These are phyloP conservation scores for Empidonax alnorum DNA, from an alignment of 2,113 vertebrate genomes.

Conservation along the genomic window DNA sequence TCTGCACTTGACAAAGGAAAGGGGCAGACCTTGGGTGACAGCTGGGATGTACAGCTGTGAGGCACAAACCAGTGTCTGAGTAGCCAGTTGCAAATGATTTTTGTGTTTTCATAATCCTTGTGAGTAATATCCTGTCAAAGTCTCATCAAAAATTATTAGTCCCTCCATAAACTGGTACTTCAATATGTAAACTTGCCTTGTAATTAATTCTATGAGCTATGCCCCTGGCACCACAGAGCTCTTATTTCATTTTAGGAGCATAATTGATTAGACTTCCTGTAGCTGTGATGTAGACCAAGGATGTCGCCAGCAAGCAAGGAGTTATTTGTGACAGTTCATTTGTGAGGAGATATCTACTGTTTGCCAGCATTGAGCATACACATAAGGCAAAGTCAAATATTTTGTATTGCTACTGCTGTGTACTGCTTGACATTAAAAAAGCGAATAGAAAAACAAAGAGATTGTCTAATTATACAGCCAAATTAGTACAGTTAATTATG, in stretches of 20 bases:
- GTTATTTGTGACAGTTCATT: slow-evolving; percentile 62
- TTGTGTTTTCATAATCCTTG: slow-evolving; percentile 56
- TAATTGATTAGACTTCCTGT: slow-evolving; percentile 63
- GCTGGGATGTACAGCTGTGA: not conserved
- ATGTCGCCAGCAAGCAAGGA: slow-evolving; percentile 38
- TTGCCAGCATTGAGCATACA: not conserved
- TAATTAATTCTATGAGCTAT: slow-evolving; percentile 71
- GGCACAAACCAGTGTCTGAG: not conserved
- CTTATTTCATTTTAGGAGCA: slow-evolving; percentile 65
- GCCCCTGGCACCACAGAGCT: slow-evolving; percentile 52
- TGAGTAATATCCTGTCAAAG: slow-evolving; percentile 63
- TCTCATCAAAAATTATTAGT: slow-evolving; percentile 66
- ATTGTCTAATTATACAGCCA: not conserved
- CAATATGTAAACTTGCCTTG: slow-evolving; percentile 66
- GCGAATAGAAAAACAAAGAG: not conserved
- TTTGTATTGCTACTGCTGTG: slow-evolving; percentile 5
- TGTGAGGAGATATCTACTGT: slow-evolving; percentile 14
- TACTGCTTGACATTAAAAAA: not conserved
- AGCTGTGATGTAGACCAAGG: slow-evolving; percentile 45
- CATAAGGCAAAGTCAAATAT: slow-evolving; percentile 25
- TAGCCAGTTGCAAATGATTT: slow-evolving; percentile 41
- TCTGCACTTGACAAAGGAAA: not conserved
- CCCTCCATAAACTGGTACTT: slow-evolving; percentile 62
- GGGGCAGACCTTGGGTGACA: not conserved
- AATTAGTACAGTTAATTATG: slow-evolving; percentile 17